Conservation (phyloP, 2,888 invertebrate species). For the Amphipoea lucens region DNA sequence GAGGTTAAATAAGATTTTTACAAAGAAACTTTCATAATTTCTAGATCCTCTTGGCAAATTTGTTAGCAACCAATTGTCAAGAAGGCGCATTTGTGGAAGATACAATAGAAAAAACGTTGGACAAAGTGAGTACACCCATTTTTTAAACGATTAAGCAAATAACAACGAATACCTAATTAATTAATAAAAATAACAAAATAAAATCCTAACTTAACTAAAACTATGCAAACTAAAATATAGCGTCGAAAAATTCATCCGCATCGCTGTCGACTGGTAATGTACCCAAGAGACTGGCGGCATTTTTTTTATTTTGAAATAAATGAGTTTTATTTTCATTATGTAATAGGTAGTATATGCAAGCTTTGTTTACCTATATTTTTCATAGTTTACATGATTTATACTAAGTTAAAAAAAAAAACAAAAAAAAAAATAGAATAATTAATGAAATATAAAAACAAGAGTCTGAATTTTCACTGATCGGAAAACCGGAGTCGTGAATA, state of each 20-base stretch:
- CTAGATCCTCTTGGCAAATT: slow-evolving; percentile 83
- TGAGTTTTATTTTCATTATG: neutral
- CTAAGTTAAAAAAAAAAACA: neutral
- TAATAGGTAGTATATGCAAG: neutral
- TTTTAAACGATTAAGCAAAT: neutral
- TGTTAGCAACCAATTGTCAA: slow-evolving; percentile 82
- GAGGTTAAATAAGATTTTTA: neutral
- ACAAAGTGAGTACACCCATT: slow-evolving; percentile 71
- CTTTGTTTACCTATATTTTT: neutral
- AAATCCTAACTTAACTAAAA: no score
- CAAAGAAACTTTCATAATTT: slow-evolving; percentile 49
- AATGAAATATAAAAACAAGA: neutral
- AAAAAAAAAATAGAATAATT: neutral
- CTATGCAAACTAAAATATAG: no score
- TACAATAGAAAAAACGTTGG: slow-evolving; percentile 64
- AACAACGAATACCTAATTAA: no score
- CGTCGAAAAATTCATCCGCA: no score
- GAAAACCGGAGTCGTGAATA: neutral
- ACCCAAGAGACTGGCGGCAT: no score
- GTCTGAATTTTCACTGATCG: neutral
- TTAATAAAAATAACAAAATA: no score
- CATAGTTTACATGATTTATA: neutral
- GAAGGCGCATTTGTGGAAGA: slow-evolving; percentile 75
- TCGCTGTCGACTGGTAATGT: no score
- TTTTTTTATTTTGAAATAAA: neutral